phyloP scores from a whole-genome alignment of 1,140 invertebrate genomes.

The Neocloeon triangulifer region DNA sequence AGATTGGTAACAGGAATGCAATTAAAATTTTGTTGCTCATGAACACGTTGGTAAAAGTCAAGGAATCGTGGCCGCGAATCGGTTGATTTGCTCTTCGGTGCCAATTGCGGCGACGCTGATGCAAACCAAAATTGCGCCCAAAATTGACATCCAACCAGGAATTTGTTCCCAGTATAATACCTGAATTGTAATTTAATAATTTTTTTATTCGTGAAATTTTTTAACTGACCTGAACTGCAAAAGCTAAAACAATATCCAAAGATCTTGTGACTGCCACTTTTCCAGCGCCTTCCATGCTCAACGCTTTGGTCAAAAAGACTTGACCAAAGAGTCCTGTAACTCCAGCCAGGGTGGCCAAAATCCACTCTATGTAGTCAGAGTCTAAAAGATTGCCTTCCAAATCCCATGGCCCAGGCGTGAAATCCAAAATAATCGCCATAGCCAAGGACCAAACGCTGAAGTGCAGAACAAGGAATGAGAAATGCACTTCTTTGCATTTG shows the following conservation, averaged over 20 bases:
- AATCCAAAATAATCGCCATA: conserved; percentile 15
- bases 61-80: too few relatives aligned
- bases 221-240: conserved; percentile 22
- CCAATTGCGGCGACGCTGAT: conserved; percentile 23
- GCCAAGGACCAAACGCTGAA: conserved; percentile 21
- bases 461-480: conserved; percentile 22
- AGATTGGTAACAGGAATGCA: too few relatives aligned
- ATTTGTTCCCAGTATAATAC: conserved; percentile 22
- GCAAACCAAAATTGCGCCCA: conserved; percentile 21
- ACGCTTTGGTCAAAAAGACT: conserved; percentile 21
- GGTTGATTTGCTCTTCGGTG: conserved; percentile 21
- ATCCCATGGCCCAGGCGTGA: too few relatives aligned
- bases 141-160: conserved; percentile 19
- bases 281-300: conserved; percentile 25
- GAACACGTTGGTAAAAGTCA: too few relatives aligned
- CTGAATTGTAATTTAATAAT: background rate
- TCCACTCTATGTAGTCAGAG: conserved; percentile 15
- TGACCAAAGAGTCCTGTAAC: conserved; percentile 21
- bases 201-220: too few relatives aligned
- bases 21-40: too few relatives aligned
- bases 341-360: conserved; percentile 13
- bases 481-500: conserved; percentile 26
- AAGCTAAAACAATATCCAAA: conserved; percentile 24
- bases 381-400: too few relatives aligned
- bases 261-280: conserved; percentile 26